phyloP scores from a whole-genome alignment of 2,113 vertebrate species.

The Microcebus tavaratra region DNA sequence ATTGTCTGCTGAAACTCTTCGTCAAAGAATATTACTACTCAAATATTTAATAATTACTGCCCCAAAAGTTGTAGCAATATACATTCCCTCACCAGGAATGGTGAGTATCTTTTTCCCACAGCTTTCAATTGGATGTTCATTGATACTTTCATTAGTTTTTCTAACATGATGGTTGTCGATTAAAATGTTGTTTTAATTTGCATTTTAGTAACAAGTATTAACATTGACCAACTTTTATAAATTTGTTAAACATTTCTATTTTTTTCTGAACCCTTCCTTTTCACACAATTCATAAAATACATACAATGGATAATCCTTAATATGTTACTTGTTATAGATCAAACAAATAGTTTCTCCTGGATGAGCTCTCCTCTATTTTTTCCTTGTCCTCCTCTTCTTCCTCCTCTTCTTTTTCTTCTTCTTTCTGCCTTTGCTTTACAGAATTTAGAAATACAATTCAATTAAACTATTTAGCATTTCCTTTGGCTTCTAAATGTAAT shows the following conservation, averaged over 20 bases:
- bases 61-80: neutral
- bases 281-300: neutral
- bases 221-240: neutral
- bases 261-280: neutral
- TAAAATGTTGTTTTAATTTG: neutral
- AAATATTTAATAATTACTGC: neutral
- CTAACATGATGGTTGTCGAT: neutral
- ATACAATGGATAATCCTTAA: neutral
- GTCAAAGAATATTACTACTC: neutral
- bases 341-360: neutral
- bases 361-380: neutral
- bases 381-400: neutral
- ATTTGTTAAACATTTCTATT: neutral
- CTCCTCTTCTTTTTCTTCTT: neutral
- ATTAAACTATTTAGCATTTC: neutral
- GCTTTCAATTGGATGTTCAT: neutral
- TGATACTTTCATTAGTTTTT: neutral
- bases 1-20: neutral
- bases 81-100: neutral
- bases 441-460: neutral
- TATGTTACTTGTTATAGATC: neutral
- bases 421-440: neutral
- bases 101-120: neutral
- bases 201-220: neutral
- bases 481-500: neutral